Base-by-base conservation (phyloP, 2,888 invertebrate genomes). In the Tetragonisca angustula region DNA sequence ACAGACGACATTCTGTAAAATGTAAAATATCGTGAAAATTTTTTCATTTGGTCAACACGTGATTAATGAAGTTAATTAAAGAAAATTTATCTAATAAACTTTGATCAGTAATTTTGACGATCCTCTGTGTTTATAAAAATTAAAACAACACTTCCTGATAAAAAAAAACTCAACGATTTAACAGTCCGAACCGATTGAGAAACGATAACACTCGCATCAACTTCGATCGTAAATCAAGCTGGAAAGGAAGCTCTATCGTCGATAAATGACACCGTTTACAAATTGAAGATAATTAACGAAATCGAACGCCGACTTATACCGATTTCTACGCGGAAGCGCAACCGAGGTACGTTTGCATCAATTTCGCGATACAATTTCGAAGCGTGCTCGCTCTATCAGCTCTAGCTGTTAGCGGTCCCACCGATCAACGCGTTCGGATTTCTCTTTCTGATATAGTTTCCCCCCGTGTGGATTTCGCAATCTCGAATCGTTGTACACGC, bases 391-490 rank as follows among this genome's bases (percentile, higher is more conserved):
- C 5, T 68, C 2, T n/a, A 43, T 75, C 27, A 27, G 15, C n/a
- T 49, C 11, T 11, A 43, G 50, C 27, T 27, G 17, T 32, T 27
- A 56, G 49, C 67, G 64, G 74, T 36, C 50, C 27, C 52, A 62
- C 61, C 67, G 70, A 70, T 78, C 79, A 27, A 62, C 70, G 17
- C 32, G 24, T 43, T 43, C 61, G 56, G 72, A 83, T 83, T 83
- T 83, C 83, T 83, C 83, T 72, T 61, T 36, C 54, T 64, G 77
- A 61, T 70, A 74, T 84, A 69, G 84, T 83, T 74, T 77, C 52
- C 73, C 59, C 59, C 59, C 59, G 32, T 32, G 32, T 4, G 32
- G 32, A 32, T 32, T 84, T 84, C 73, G 83, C 59, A 83, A 83
- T 74, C 61, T 49, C 24, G 73, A 43, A 67, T 54, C 52, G 52